Evolutionary conservation across 1,140 invertebrate genomes (phyloP), one percentile per base, ranked within the genome.

Genomic region (Tribolium madens): DNA sequence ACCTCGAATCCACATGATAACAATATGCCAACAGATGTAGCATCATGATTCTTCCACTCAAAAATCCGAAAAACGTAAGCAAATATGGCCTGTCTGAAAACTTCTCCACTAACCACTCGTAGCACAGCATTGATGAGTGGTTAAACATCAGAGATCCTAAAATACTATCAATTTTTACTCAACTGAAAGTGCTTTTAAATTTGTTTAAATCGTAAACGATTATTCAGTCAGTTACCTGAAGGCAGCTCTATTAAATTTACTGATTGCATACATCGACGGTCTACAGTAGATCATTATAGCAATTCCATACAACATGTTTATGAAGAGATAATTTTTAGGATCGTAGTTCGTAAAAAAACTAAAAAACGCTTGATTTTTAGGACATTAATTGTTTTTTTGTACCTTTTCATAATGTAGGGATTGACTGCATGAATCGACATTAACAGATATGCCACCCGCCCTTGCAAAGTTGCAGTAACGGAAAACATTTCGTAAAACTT

Each of bases 251-350:
- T 82, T 78, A 50, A 82, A 48, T 26, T 72, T 31, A 26, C 79
- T 72, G 13, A 85, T 73, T 4, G 79, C 52, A 52, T 48, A 64
- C 78, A 85, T 80, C 14, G 77, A 73, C 6, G 83, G 82, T 75
- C 83, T 82, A 9, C 77, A 79, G 17, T 78, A 80, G 33, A 84
- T 82, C 77, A 82, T 78, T 2, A 83, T 68, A n/a, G 76, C 79
- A n/a, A 81, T 76, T 12, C 84, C 84, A 73, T 83, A 84, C 5
- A 85, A 52, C 84, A 85, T 84, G 47, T 84, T 85, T 5, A 69
- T 77, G 36, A 82, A 82, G 42, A 84, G 48, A 18, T 80, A 74
- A 7, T 57, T 69, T 12, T 76, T 73, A 3, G 73, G 74, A 70
- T 82, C 75, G 36, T 64, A 77, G 15, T 53, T 48, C 10, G 64